Percentiles rank a stretch among this genome's conserved stretches.
Evolutionary conservation across 2,113 vertebrate genomes (phyloP).

Genomic region (Mola mola): DNA sequence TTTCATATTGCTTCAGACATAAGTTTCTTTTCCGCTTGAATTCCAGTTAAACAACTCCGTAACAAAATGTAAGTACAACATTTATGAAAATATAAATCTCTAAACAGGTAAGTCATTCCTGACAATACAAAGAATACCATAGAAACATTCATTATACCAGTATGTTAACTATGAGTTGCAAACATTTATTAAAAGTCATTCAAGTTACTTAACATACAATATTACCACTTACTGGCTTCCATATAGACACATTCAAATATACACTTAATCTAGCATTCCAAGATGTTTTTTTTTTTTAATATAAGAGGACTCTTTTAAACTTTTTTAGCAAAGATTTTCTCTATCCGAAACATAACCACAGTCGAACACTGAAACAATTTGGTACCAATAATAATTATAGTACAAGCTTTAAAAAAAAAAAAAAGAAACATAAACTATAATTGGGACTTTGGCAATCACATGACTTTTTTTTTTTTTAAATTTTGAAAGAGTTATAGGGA

Average conservation of each 20-base stretch:
- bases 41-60: slow-evolving; percentile 97
- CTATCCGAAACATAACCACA: slow-evolving; percentile 75
- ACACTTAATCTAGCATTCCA: slow-evolving; percentile 84
- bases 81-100: slow-evolving; percentile 99
- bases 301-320: slow-evolving; percentile 71
- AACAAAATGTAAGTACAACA: slow-evolving; percentile 99
- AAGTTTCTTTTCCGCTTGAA: slow-evolving; percentile 80
- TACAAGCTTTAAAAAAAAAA: slow-evolving; percentile 72
- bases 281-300: too few relatives aligned
- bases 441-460: slow-evolving; percentile 81
- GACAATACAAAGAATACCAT: slow-evolving; percentile 99
- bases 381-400: slow-evolving; percentile 77
- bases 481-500: slow-evolving; percentile 48
- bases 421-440: slow-evolving; percentile 63
- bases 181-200: slow-evolving; percentile 98
- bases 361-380: slow-evolving; percentile 78
- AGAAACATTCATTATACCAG: slow-evolving; percentile 98
- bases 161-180: slow-evolving; percentile 92
- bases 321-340: slow-evolving; percentile 77
- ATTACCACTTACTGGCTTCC: slow-evolving; percentile 85
- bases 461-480: slow-evolving; percentile 38
- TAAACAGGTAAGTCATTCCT: slow-evolving; percentile 92
- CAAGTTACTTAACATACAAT: slow-evolving; percentile 94
- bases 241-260: slow-evolving; percentile 90
- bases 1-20: slow-evolving; percentile 94